phyloP scores from a whole-genome alignment of 2,113 vertebrate genomes.

The Agapornis roseicollis region DNA sequence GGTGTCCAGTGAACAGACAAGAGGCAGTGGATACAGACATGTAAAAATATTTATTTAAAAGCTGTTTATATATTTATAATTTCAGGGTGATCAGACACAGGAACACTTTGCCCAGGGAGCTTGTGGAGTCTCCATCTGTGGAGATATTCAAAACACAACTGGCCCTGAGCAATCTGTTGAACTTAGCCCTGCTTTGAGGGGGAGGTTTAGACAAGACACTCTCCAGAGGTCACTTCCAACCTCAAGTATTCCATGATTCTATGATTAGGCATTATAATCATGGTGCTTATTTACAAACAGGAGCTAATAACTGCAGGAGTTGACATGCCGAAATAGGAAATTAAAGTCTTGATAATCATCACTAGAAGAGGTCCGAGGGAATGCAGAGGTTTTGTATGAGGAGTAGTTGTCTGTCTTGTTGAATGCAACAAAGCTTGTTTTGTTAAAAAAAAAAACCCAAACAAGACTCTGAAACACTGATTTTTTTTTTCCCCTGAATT shows the following conservation, averaged over 20 bases:
- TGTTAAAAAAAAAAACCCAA: not conserved
- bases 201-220: not conserved
- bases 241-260: not conserved
- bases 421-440: not conserved
- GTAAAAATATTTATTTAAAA: not conserved
- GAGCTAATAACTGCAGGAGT: not conserved
- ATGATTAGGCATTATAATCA: not conserved
- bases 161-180: not conserved
- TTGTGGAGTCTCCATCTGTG: not conserved
- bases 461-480: not conserved
- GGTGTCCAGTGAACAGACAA: not conserved
- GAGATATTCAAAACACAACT: not conserved
- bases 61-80: not conserved
- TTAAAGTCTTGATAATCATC: not conserved
- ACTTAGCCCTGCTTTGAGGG: not conserved
- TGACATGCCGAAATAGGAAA: not conserved
- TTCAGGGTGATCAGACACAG: not conserved
- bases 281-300: not conserved
- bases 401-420: not conserved
- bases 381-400: not conserved
- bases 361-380: not conserved
- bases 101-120: not conserved
- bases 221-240: not conserved
- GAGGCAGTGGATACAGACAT: not conserved
- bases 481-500: not conserved